Evolutionary conservation across 2,113 vertebrate genomes (phyloP), one percentile per base, ranked within the genome.

Genomic region (Cyphomyrus plagiostoma): DNA sequence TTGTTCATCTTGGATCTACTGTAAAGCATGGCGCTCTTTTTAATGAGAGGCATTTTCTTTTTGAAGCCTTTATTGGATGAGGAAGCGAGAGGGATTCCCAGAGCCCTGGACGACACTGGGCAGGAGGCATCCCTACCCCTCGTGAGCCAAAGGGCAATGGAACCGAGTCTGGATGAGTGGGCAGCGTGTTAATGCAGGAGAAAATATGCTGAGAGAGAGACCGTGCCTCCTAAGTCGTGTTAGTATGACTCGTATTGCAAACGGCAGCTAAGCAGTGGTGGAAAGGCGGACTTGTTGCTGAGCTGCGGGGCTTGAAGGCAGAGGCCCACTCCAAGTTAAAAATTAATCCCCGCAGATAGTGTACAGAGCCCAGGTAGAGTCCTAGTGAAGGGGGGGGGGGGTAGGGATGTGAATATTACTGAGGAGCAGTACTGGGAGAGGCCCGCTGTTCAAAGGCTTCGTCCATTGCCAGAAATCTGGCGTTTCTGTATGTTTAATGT

Each of bases 171-270:
- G 89, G 94, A 91, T 95, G 94, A 94, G 92, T 91, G 92, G 93
- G 93, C 94, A 93, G 94, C 95, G 92, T 92, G 95, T 94, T 94
- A 95, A 93, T 95, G 94, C 48, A 90, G 94, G 95, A 94, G 95
- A 96, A 95, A 96, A 95, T 95, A 95, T 94, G 95, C 94, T 94
- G 93, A 93, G 93, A 92, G 93, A 92, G 93, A 94, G 93, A 92
- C 93, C 93, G 80, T 91, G 93, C 95, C 95, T 95, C 95, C 95
- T 95, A 93, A 95, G 95, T 94, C 93, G 93, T 92, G 91, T 92
- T 92, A 92, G 93, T 94, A 90, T 86, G 80, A 92, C 94, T 93
- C 92, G 90, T 95, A 89, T 92, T 42, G 91, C 90, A 92, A 91
- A 92, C 93, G 91, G 92, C 93, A 93, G 48, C 91, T 93, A 94